These are phyloP conservation scores for Peromyscus californicus DNA, from an alignment of 2,113 vertebrate species.

Conservation along the genomic window DNA sequence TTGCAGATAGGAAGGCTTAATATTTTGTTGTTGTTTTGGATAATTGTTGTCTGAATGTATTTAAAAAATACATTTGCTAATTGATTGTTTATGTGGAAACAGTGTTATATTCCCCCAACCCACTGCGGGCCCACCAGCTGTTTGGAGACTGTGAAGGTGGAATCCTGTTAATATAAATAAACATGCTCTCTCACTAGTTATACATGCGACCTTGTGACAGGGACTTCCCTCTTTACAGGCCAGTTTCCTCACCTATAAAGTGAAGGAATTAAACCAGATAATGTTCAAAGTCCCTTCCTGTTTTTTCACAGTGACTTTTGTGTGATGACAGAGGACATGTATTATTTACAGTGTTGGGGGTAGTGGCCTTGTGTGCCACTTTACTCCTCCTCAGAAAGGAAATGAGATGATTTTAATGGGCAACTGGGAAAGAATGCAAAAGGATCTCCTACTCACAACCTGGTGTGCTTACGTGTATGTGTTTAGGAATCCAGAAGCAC, in stretches of 20 bases:
- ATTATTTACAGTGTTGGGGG: conserved; percentile 43
- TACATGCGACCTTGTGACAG: conserved; percentile 60
- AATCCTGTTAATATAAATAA: conserved; percentile 67
- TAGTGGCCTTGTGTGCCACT: background rate
- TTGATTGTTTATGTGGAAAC: background rate
- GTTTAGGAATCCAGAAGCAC: conserved; percentile 19
- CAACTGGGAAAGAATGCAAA: background rate
- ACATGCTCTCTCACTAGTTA: conserved; percentile 57
- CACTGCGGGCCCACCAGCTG: background rate
- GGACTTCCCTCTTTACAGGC: conserved; percentile 65
- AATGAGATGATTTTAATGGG: conserved; percentile 35
- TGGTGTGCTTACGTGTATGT: background rate
- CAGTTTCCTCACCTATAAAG: conserved; percentile 73
- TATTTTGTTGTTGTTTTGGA: background rate
- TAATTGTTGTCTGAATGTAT: background rate
- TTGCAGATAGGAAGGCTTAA: background rate
- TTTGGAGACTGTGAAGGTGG: conserved; percentile 44
- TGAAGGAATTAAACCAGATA: conserved; percentile 70
- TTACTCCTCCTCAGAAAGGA: conserved; percentile 29
- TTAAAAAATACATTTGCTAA: background rate
- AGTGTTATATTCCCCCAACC: background rate
- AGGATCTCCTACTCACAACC: background rate
- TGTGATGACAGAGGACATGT: conserved; percentile 56
- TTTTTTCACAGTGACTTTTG: conserved; percentile 65
- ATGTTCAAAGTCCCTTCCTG: conserved; percentile 76